Evolutionary conservation across 2,113 vertebrate genomes (phyloP).

Genomic region (Malaclemys terrapin): DNA sequence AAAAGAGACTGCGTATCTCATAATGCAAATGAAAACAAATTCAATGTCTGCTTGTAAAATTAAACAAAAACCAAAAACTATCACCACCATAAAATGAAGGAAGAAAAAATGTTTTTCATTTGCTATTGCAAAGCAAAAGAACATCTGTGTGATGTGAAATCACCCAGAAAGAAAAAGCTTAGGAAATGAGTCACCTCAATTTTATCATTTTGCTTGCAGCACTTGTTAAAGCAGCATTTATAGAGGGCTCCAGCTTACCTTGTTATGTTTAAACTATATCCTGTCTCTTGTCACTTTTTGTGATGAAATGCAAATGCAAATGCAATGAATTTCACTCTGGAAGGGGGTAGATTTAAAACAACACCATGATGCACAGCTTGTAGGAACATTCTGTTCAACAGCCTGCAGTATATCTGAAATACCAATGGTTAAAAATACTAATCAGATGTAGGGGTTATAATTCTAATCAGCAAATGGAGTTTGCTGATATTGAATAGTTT

Average conservation of each 20-base stretch:
- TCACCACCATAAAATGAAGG: conserved; percentile 2
- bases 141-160: conserved; percentile 60
- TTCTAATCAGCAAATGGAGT: not conserved
- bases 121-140: conserved; percentile 47
- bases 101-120: conserved; percentile 37
- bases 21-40: conserved; percentile 20
- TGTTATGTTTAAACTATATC: not conserved
- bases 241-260: conserved; percentile 8
- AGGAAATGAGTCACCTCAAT: conserved; percentile 67
- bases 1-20: not conserved
- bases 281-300: not conserved
- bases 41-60: conserved; percentile 13
- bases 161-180: conserved; percentile 43
- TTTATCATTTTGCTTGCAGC: conserved; percentile 29
- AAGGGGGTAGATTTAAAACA: not conserved
- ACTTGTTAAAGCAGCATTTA: not conserved
- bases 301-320: not conserved
- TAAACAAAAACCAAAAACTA: conserved; percentile 13
- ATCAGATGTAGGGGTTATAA: not conserved
- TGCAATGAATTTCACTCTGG: not conserved
- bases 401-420: not conserved
- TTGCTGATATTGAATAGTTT: not conserved
- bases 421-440: not conserved
- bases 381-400: not conserved
- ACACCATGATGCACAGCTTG: not conserved